Conservation (phyloP, 2,113 vertebrate species). For the Ascaphus truei region DNA sequence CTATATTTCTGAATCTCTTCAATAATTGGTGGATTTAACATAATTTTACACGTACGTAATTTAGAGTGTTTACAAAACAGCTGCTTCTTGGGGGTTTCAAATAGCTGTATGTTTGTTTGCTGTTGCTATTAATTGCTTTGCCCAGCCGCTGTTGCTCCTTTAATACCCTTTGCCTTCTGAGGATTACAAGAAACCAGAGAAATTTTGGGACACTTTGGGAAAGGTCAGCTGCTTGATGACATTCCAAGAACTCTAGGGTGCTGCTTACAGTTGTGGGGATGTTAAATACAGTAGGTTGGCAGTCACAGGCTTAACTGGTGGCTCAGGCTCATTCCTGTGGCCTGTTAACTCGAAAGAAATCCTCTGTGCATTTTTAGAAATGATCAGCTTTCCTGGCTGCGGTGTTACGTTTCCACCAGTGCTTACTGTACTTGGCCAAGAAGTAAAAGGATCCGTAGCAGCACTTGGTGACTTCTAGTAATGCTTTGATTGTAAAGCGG, state of each 20-base stretch:
- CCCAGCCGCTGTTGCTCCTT: constrained; percentile 27
- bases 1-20: too few relatives aligned
- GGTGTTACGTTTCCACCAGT: constrained; percentile 9
- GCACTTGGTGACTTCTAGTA: background rate
- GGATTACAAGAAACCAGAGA: constrained; percentile 33
- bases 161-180: constrained; percentile 39
- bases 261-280: background rate
- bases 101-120: background rate
- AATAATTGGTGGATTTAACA: too few relatives aligned
- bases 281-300: background rate
- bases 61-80: too few relatives aligned
- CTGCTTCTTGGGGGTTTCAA: background rate
- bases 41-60: too few relatives aligned
- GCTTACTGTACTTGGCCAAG: background rate
- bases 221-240: constrained; percentile 18
- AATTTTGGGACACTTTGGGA: constrained; percentile 12
- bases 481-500: background rate
- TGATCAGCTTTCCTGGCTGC: constrained; percentile 5
- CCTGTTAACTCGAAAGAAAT: background rate
- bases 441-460: background rate
- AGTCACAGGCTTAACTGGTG: background rate
- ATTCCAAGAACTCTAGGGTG: constrained; percentile 29
- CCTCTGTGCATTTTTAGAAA: constrained; percentile 23
- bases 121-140: background rate
- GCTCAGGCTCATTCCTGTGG: background rate